Conservation (phyloP, 2,888 invertebrate species). For the Helleia helle region DNA sequence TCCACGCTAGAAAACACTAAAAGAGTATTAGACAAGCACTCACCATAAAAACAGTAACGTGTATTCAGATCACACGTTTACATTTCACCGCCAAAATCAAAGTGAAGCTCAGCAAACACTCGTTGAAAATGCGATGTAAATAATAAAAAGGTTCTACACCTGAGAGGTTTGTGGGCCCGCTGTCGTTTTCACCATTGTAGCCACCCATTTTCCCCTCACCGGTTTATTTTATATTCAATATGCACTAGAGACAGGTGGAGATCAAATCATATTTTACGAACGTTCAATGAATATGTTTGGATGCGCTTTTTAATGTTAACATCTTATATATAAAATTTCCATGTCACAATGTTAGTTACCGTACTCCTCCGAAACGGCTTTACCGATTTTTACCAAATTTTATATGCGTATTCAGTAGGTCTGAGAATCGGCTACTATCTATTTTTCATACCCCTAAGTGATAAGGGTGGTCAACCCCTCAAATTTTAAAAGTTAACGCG, state of each 20-base stretch:
- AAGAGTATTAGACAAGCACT: slow-evolving; percentile 44
- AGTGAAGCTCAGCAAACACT: slow-evolving; percentile 69
- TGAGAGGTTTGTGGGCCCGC: slow-evolving; percentile 38
- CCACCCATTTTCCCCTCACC: slow-evolving; percentile 45
- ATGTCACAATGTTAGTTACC: too few species aligned
- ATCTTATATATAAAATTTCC: too few species aligned
- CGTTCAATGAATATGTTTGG: background rate
- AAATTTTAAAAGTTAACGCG: too few species aligned
- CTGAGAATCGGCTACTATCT: too few species aligned
- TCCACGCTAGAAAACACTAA: slow-evolving; percentile 23
- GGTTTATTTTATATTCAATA: slow-evolving; percentile 69
- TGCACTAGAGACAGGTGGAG: slow-evolving; percentile 52
- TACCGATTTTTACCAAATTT: too few species aligned
- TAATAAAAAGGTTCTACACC: slow-evolving; percentile 61
- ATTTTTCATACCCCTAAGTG: too few species aligned
- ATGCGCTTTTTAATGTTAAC: background rate
- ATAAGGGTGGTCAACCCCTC: too few species aligned
- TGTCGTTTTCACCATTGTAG: slow-evolving; percentile 58
- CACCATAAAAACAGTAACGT: slow-evolving; percentile 39
- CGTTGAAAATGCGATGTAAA: slow-evolving; percentile 71
- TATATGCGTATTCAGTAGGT: too few species aligned
- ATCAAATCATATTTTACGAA: slow-evolving; percentile 53
- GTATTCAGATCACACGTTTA: slow-evolving; percentile 65
- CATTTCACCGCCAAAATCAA: slow-evolving; percentile 65
- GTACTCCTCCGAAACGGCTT: too few species aligned